Evolutionary conservation across 2,888 invertebrate species (phyloP).

Genomic region (Unio pictorum): DNA sequence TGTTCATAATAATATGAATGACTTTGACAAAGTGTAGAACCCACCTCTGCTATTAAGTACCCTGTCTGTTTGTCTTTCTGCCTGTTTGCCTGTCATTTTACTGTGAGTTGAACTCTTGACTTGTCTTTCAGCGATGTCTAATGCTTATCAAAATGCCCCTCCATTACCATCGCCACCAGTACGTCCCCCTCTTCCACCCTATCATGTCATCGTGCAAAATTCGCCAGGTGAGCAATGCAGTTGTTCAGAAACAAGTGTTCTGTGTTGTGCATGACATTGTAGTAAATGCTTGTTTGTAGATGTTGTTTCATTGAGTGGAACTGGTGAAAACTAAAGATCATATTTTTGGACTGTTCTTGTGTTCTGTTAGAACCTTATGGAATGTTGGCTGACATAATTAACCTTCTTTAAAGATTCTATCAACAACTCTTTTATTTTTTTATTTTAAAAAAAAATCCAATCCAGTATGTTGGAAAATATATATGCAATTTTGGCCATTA

Average conservation of each 20-base stretch:
- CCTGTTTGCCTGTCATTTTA: slow-evolving; percentile 9
- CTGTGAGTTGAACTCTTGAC: slow-evolving; percentile 6
- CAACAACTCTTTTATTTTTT: too few species aligned
- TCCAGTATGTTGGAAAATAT: too few species aligned
- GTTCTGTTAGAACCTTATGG: too few species aligned
- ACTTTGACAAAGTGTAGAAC: too few species aligned
- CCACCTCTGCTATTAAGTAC: background rate
- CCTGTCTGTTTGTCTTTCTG: slow-evolving; percentile 9
- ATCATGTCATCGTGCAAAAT: slow-evolving; percentile 67
- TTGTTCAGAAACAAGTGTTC: slow-evolving; percentile 1
- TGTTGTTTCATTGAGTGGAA: too few species aligned
- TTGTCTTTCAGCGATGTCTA: background rate
- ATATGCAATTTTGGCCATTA: too few species aligned
- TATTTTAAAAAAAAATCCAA: too few species aligned
- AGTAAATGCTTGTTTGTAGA: background rate
- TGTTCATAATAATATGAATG: too few species aligned
- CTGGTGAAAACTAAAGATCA: too few species aligned
- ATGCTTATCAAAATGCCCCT: slow-evolving; percentile 18
- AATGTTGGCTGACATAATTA: too few species aligned
- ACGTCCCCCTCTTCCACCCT: slow-evolving; percentile 67
- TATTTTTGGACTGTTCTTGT: too few species aligned
- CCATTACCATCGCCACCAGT: slow-evolving; percentile 35
- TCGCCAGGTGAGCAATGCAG: slow-evolving; percentile 48
- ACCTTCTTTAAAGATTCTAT: too few species aligned
- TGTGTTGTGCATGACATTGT: slow-evolving; percentile 1